Evolutionary conservation across 2,113 vertebrate species (phyloP), one percentile per base, ranked within the genome.

Genomic region (Camelus bactrianus): DNA sequence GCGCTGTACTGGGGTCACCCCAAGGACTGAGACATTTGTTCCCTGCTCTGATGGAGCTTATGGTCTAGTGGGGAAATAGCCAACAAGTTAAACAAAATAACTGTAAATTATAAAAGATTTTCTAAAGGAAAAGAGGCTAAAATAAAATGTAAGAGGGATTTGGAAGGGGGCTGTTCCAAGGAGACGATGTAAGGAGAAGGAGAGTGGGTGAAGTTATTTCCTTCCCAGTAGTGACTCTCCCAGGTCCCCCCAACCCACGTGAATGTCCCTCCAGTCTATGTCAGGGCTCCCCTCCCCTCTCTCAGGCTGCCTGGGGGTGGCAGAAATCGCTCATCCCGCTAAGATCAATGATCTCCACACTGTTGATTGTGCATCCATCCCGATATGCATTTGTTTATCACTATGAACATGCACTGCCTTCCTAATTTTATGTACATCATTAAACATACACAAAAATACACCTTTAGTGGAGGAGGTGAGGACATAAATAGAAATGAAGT

Each of bases 391-490:
- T 56, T 83, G 86, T 75, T 65, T 54, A 28, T 91, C 56, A 38
- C 76, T 46, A n/a, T 9, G 60, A 88, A 26, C 38, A 22, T 1
- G 22, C 64, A 1, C 48, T 24, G 38, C 91, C 91, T 81, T 73
- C 95, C 67, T 76, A 1, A 52, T 85, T 83, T 84, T 64, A 85
- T 56, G 89, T 35, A 28, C 58, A 58, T 85, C 84, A 50, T 88
- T 93, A 84, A 90, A 75, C 76, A 84, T 15, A 89, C 88, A 30
- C 62, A 30, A 46, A 95, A 92, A 96, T 70, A 76, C n/a, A 46
- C 79, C 87, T 35, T 83, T 13, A 52, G 88, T 64, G 88, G 67
- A 80, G 38, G 75, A 62, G 15, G n/a, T 7, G 67, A n/a, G 79
- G 60, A 50, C 70, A 35, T 6, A 93, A 77, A 91, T 64, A 93